Evolutionary conservation across 2,113 vertebrate species (phyloP), one percentile per base, ranked within the genome.

Genomic region (Delphinapterus leucas): DNA sequence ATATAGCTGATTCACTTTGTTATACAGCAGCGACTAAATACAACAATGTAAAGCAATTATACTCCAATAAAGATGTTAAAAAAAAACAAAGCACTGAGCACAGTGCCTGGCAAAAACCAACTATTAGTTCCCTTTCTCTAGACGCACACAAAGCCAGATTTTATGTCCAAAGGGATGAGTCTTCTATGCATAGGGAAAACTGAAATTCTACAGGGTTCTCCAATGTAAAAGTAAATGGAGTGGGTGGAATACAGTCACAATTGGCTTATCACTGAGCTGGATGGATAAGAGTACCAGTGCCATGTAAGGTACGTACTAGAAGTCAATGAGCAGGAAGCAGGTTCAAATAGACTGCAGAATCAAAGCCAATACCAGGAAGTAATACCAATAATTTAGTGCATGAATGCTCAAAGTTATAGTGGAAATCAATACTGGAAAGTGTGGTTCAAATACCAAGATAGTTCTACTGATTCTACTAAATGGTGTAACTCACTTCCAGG

Each of bases 201-300:
- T 76, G 26, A 92, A 84, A 88, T 80, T 93, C 63, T 73, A 79
- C 21, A 26, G 23, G 25, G 18, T 83, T 47, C 70, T 88, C 25
- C 20, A 63, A 63, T 47, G 28, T 63, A 13, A 95, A 79, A 92
- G 23, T 6, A 63, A 92, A 61, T 68, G 18, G 20, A 8, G n/a
- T 97, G 92, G 55, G 25, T 92, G 21, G 28, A 97, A 89, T 74
- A 79, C 1, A 96, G 44, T 87, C 55, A 83, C 44, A 79, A 60
- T 8, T 86, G 36, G 28, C 28, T 98, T 84, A 73, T 89, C 18
- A 20, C 18, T 95, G 55, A 92, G 31, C 9, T 84, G 13, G 15
- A 49, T 58, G 68, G 18, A 49, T 81, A 89, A 88, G 31, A 93
- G 55, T 82, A 65, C 23, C 6, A 93, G 49, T 63, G 13, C 2